Percentiles rank a stretch among this genome's conserved stretches.
These are phyloP conservation scores for Glandiceps talaboti DNA, from an alignment of 53 echinoderm and acorn worm genomes.

Conservation along the genomic window DNA sequence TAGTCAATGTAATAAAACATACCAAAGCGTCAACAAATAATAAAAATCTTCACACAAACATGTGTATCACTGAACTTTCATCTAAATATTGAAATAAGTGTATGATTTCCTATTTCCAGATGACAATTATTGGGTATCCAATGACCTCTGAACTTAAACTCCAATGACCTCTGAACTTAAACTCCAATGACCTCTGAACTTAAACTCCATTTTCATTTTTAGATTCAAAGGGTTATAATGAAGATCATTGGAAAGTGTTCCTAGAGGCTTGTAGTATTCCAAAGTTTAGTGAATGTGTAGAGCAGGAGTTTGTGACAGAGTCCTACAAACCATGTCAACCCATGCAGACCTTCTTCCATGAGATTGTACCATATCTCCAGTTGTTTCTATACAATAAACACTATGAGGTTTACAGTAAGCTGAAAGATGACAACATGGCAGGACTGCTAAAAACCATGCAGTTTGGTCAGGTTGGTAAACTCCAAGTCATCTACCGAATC, in stretches of 20 bases:
- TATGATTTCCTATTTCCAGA: no score
- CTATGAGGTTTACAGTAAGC: background rate
- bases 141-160: no score
- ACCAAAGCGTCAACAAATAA: no score
- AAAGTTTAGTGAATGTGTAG: constrained; percentile 26
- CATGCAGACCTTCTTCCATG: constrained; percentile 24
- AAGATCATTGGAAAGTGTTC: constrained; percentile 15
- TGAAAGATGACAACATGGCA: background rate
- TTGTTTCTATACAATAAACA: background rate
- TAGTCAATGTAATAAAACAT: no score
- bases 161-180: no score
- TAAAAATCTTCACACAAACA: no score
- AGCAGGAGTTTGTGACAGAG: constrained; percentile 28
- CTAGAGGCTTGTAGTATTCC: constrained; percentile 35
- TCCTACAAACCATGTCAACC: constrained; percentile 14
- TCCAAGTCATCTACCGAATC: background rate
- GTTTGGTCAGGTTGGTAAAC: background rate
- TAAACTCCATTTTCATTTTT: no score
- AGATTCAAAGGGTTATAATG: background rate
- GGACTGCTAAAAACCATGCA: background rate
- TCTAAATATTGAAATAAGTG: no score
- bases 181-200: no score
- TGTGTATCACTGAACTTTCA: no score
- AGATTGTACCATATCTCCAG: constrained; percentile 38
- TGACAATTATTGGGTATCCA: no score